Base-by-base conservation (phyloP, 92 coral and sea anemone genomes). In the Isaurus tuberculatus region DNA sequence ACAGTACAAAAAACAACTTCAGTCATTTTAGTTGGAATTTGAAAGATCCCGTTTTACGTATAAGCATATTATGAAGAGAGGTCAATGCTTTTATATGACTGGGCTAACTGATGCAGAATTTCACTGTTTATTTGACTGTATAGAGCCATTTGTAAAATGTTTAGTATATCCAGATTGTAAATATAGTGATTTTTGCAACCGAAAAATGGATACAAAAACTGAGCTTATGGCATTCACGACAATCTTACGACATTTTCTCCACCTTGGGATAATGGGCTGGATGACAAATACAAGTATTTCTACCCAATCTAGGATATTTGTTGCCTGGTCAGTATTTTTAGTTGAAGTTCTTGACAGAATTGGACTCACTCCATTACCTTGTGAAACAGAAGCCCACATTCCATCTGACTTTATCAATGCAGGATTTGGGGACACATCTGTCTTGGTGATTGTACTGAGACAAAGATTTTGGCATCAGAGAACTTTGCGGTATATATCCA, bases 401-500 rank as follows among this genome's bases (percentile, higher is more conserved):
- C 85, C 85, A 69, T 44, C 3, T 1, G 82, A 79, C 11, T 88
- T 84, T 43, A 20, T 2, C 16, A 53, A 78, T 70, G 81, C 86
- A 19, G 83, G 86, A 10, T 88, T 84, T 84, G 82, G 77, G 34
- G 85, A 88, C 43, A 53, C 91, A 8, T 69, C 70, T 78, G 75
- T 26, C 27, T 82, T 4, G 86, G 86, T 26, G 86, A 87, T 65
- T 64, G 83, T n/a, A 81, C 81, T 2, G 80, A 88, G 81, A 75
- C 84, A 8, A 8, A 17, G 1, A 88, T 83, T 37, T 2, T 72
- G 3, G 57, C 84, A 4, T 75, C 90, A 4, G 91, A 83, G 53
- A 88, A 88, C 73, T 88, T 88, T 75, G 91, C 64, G 60, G 13
- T 79, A 88, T 63, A 84, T 36, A 88, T 84, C 25, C 86, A 88